These are phyloP conservation scores for Chymomyza procnemis DNA, from an alignment of 2,888 invertebrate species.

Conservation along the genomic window DNA sequence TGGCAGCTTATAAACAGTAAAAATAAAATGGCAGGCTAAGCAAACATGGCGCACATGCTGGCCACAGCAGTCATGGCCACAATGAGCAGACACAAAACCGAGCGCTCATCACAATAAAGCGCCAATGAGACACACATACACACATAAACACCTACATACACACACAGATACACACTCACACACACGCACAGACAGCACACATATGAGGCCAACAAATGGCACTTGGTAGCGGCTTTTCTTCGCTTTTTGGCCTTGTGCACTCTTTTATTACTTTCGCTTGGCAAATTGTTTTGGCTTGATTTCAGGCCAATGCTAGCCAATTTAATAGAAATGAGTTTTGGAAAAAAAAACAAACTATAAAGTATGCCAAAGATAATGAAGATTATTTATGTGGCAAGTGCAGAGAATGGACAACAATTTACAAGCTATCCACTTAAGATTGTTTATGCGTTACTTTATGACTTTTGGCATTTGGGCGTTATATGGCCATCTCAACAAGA, in stretches of 20 bases:
- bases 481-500: neutral
- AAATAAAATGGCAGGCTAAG: conserved; percentile 62
- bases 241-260: conserved; percentile 32
- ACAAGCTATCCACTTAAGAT: neutral
- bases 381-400: neutral
- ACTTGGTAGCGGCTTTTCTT: conserved; percentile 13
- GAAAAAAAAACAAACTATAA: conserved; percentile 19
- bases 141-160: conserved; percentile 26
- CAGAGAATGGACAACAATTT: neutral
- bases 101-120: conserved; percentile 51
- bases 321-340: conserved; percentile 40
- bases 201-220: neutral
- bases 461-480: neutral
- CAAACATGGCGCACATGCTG: conserved; percentile 40
- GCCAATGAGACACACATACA: conserved; percentile 42
- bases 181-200: conserved; percentile 4
- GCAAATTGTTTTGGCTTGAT: conserved; percentile 45
- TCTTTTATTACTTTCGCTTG: conserved; percentile 50
- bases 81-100: conserved; percentile 4
- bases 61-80: neutral
- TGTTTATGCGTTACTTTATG: neutral
- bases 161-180: conserved; percentile 4
- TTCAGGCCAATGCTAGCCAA: conserved; percentile 1
- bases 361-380: neutral
- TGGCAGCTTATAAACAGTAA: conserved; percentile 69